Percentiles rank a stretch among this genome's conserved stretches.
phyloP scores from a whole-genome alignment of 2,113 vertebrate species.

The Peromyscus leucopus region DNA sequence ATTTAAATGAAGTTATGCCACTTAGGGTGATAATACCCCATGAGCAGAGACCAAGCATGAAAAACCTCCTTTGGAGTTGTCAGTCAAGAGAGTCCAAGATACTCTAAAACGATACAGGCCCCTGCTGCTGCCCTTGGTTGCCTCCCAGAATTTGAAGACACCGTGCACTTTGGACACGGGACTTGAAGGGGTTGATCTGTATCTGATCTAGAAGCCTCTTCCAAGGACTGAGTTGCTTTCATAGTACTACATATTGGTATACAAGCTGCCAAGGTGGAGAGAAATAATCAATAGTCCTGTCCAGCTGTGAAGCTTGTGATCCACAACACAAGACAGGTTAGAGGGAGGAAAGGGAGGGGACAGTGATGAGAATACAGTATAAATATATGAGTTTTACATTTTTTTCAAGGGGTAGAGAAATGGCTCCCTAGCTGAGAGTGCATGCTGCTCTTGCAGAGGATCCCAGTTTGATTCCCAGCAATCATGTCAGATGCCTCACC shows the following conservation, averaged over 20 bases:
- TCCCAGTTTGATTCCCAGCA: not conserved
- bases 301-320: not conserved
- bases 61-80: not conserved
- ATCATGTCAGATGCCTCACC: not conserved
- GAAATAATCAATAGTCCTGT: not conserved
- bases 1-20: not conserved
- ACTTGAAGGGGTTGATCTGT: not conserved
- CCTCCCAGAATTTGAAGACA: not conserved
- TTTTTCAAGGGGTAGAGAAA: not conserved
- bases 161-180: not conserved
- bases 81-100: not conserved
- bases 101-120: not conserved
- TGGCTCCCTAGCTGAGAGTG: not conserved
- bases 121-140: not conserved
- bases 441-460: not conserved
- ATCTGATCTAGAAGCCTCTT: not conserved
- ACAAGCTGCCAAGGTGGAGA: not conserved
- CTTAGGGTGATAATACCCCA: not conserved
- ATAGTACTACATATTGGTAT: not conserved
- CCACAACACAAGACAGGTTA: not conserved
- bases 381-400: not conserved
- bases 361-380: not conserved
- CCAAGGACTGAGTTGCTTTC: not conserved
- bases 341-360: not conserved
- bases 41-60: not conserved